A percentile compares a stretch with the other conserved stretches of the same genome.
Conservation (phyloP, 2,797 vertebrate species). For the Lacerta bilineata region DNA sequence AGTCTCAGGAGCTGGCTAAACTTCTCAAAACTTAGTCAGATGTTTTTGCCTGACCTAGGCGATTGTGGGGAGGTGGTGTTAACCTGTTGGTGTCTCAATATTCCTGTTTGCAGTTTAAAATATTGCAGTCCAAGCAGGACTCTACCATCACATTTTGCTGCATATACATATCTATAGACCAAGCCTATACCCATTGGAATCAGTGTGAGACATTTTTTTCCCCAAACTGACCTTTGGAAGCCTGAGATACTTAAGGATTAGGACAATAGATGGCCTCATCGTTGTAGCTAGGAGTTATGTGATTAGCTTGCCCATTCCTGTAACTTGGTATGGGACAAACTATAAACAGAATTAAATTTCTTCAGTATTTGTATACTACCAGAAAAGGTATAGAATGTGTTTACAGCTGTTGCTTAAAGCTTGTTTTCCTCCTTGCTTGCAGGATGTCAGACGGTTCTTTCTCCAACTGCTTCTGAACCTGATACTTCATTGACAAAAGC, state of each 20-base stretch:
- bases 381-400: neutral
- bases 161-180: neutral
- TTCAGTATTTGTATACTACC: neutral
- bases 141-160: neutral
- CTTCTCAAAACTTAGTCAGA: too few relatives aligned
- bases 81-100: neutral
- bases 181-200: neutral
- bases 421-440: constrained; percentile 52
- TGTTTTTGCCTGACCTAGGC: too few relatives aligned
- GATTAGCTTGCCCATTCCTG: too few relatives aligned
- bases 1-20: too few relatives aligned
- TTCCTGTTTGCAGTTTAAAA: neutral
- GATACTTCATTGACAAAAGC: constrained; percentile 89
- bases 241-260: too few relatives aligned
- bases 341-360: too few relatives aligned
- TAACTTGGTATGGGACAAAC: accelerated
- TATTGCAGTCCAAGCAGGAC: too few relatives aligned
- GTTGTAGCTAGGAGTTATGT: neutral
- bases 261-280: too few relatives aligned
- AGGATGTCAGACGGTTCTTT: constrained; percentile 98
- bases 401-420: neutral
- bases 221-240: neutral
- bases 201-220: neutral
- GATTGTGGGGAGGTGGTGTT: too few relatives aligned
- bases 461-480: constrained; percentile 96